Base-by-base conservation (phyloP, 2,888 invertebrate species). In the Bibio marci region DNA sequence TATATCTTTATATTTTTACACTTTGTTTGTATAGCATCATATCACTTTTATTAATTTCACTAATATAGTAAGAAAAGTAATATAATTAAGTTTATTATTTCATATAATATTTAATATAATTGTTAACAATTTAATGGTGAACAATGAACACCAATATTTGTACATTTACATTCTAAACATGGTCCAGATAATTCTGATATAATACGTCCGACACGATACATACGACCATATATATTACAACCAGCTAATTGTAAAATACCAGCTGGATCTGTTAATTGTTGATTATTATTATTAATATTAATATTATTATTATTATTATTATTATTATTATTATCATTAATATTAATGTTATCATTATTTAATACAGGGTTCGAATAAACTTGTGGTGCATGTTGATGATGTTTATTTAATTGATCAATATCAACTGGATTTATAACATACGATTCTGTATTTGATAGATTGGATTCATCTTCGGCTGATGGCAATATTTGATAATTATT, bases 151-250 rank as follows among this genome's bases (percentile, higher is more conserved):
- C 88, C 88, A 44, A 79, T 63, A 55, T 85, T 81, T 30, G 86
- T 83, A 62, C 88, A 88, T 62, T 78, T 77, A 59, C 88, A 88
- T 60, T 82, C 80, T 47, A 77, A 70, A 59, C 88, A 88, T 12
- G 79, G 73, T 41, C 76, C 76, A 6, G 86, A 85, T 44, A 88
- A 63, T 63, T 88, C 86, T 2, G 77, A 70, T 49, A 88, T 86
- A 47, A 83, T 78, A 50, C 76, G 69, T 4, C 82, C 85, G 10
- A 87, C 80, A 18, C 80, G 69, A 58, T 87, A 87, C 80, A 87
- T 87, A 45, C 79, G 69, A 6, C 88, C 88, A 52, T 87, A 87
- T 50, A 88, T 87, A 60, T 88, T 88, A 55, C 88, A 88, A 1
- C 87, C 87, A 11, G 83, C 83, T 44, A 87, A 57, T 58, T 85